Conservation (phyloP, 2,113 vertebrate species). For the Drymodes brunneopygia region DNA sequence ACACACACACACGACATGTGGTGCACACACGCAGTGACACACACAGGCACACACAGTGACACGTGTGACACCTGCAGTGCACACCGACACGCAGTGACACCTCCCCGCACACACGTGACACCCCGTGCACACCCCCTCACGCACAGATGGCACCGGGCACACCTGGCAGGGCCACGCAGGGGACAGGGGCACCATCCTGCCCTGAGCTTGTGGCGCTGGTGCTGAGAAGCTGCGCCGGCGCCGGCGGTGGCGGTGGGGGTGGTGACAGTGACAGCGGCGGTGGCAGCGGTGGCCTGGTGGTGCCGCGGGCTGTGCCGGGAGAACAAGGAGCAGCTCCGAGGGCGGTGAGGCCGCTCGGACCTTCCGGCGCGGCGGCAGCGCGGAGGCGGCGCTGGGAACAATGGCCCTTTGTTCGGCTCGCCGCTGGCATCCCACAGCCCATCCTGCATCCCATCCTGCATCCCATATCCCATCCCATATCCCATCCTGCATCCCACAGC, state of each 20-base stretch:
- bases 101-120: neutral
- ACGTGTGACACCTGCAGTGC: neutral
- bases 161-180: neutral
- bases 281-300: neutral
- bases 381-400: conserved; percentile 17
- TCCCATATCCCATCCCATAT: neutral
- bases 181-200: neutral
- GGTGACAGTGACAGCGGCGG: neutral
- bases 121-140: rapidly evolving
- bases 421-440: neutral
- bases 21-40: too few relatives aligned
- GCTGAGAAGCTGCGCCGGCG: rapidly evolving
- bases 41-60: neutral
- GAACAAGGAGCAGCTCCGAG: neutral
- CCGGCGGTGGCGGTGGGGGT: rapidly evolving
- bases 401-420: conserved; percentile 9
- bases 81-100: neutral
- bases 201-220: rapidly evolving
- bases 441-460: neutral
- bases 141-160: neutral
- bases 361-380: neutral
- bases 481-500: neutral
- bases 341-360: conserved; percentile 2
- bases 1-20: neutral
- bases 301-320: neutral